Conservation (phyloP, 2,113 vertebrate genomes). For the Myanophis thanlyinensis region DNA sequence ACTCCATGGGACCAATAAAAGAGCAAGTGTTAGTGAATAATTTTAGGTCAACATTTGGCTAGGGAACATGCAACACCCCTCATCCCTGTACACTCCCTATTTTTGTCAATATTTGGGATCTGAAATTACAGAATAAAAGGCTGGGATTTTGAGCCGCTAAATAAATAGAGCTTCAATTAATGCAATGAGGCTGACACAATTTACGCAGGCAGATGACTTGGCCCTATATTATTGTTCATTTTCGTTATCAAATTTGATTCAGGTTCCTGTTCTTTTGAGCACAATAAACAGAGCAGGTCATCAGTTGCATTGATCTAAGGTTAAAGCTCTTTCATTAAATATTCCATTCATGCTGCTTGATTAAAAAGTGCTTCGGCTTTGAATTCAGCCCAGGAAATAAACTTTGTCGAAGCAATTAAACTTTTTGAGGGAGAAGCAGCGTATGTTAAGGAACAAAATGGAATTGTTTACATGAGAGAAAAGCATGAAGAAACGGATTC, state of each 20-base stretch:
- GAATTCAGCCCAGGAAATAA: constrained; percentile 29
- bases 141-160: constrained; percentile 8
- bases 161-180: constrained; percentile 29
- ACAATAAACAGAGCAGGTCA: constrained; percentile 50
- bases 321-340: constrained; percentile 54
- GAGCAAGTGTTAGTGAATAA: constrained; percentile 55
- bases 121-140: constrained; percentile 29
- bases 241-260: constrained; percentile 41
- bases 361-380: constrained; percentile 25
- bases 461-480: neutral
- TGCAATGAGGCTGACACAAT: constrained; percentile 6
- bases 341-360: constrained; percentile 39
- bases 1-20: constrained; percentile 45
- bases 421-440: constrained; percentile 3
- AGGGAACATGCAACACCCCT: fast-evolving
- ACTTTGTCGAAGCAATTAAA: constrained; percentile 37
- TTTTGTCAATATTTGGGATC: constrained; percentile 37
- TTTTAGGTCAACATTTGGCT: constrained; percentile 52
- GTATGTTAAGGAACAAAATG: constrained; percentile 12
- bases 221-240: constrained; percentile 27
- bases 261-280: constrained; percentile 28
- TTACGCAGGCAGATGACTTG: constrained; percentile 29
- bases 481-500: neutral
- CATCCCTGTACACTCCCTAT: neutral
- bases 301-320: constrained; percentile 47